Base-by-base conservation (phyloP, 2,888 invertebrate species). In the Epinotia ramella region DNA sequence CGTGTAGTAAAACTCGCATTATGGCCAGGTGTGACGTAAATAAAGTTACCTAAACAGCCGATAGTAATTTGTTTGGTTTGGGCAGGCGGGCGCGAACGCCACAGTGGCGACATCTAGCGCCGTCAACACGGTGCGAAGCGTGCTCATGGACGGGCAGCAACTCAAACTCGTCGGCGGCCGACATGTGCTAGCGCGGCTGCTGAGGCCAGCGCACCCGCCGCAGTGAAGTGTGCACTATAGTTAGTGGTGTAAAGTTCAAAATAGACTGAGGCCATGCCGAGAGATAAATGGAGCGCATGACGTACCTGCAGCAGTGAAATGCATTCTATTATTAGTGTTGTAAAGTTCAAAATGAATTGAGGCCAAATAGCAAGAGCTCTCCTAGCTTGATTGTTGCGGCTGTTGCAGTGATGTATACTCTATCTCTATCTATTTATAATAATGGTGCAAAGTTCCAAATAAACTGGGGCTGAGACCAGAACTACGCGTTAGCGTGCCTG, bases 141-240 rank as follows among this genome's bases (percentile, higher is more conserved):
- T 94, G 7, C 82, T 94, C 33, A 91, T 94, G 93, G 94, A 94
- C 77, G 94, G 94, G 0, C 94, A 94, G 53, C 94, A 94, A 65
- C 80, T 94, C 65, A 94, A 94, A 69, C 83, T 94, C 2, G 92
- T 94, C 0, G 92, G 93, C 0, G 94, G 94, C 0, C 82, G 94
- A 0, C 94, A 94, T 78, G 94, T 94, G 0, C 84, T 94, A 0
- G 94, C 94, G 16, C 83, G 94, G 49, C 86, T 94, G 65, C 77
- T 94, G 28, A 84, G 93, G 11, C 94, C 94, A 0, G 85, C 91
- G 3, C 89, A 90, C 44, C 94, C 91, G 56, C 92, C 90, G 3
- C 90, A 88, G 49, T 89, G 86, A 81, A 67, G 62, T 49, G 59
- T 68, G 49, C 24, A 28, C 74, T 60, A 59, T 28, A 18, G 12